Evolutionary conservation across 2,113 vertebrate species (phyloP).

Genomic region (Beaufortia kweichowensis): DNA sequence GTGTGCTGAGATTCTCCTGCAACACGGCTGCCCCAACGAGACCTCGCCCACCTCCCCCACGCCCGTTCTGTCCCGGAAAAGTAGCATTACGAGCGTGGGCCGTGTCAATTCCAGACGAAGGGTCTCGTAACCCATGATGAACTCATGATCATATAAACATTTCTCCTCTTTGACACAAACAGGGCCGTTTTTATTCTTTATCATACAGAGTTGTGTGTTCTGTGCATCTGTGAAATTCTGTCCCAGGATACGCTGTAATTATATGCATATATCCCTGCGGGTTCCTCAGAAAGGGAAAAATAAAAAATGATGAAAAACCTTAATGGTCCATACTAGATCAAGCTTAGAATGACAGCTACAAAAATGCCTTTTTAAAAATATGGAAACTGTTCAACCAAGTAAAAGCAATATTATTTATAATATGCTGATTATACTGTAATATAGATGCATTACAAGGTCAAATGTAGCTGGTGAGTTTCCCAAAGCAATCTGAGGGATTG

Average conservation of each 20-base stretch:
- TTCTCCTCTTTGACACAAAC: conserved; percentile 33
- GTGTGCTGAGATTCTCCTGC: conserved; percentile 86
- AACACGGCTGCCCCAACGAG: conserved; percentile 87
- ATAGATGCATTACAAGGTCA: conserved; percentile 44
- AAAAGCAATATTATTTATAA: conserved; percentile 72
- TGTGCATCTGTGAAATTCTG: conserved; percentile 44
- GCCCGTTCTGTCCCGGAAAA: conserved; percentile 81
- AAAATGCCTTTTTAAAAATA: conserved; percentile 33
- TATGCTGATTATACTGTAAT: conserved; percentile 44
- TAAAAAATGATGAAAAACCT: not conserved
- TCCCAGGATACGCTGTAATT: conserved; percentile 34
- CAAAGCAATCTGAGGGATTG: conserved; percentile 47
- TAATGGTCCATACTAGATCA: conserved; percentile 34
- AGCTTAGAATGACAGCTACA: conserved; percentile 34
- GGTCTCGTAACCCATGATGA: conserved; percentile 65
- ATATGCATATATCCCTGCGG: conserved; percentile 29
- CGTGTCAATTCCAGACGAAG: conserved; percentile 80
- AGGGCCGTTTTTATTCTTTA: conserved; percentile 44
- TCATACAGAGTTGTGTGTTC: conserved; percentile 45
- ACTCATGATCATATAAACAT: conserved; percentile 41
- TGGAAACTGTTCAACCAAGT: conserved; percentile 60
- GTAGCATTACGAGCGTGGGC: conserved; percentile 86
- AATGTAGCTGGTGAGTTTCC: conserved; percentile 55
- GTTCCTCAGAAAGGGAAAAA: conserved; percentile 42
- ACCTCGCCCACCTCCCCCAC: conserved; percentile 75